Evolutionary conservation across 2,888 invertebrate species (phyloP), one percentile per base, ranked within the genome.

Genomic region (Isotomurus palustris): DNA sequence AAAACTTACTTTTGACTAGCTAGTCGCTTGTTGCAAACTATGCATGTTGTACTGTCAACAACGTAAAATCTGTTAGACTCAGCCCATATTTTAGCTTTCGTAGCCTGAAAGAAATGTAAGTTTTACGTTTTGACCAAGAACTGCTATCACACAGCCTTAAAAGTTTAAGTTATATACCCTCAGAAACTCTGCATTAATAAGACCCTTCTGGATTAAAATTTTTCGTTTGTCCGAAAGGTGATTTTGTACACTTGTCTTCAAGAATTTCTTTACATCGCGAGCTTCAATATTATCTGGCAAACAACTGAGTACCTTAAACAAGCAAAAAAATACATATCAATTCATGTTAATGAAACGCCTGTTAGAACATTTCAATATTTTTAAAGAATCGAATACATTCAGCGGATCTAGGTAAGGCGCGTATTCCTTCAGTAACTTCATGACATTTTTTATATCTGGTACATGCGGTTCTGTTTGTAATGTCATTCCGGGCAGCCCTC

Each of bases 21-120:
- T 76, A 97, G 95, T 55, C 91, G 82, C 74, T 96, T 96, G 74
- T 87, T 90, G 76, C 97, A 97, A 1, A 90, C 90, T 0, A 86
- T 84, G 75, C 97, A 97, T 53, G 90, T 84, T 73, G 88, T 89
- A 71, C 86, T 84, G 69, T 94, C 93, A 19, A 86, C 89, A 68
- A 97, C 85, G 1, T 87, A 78, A 45, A 95, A 85, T 72, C 84
- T 86, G 73, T 88, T 86, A 1, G 87, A 86, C 75, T 94, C 88
- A 72, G 87, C 84, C 70, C 83, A 83, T 75, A 89, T 84, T 68
- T 88, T 82, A 71, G 87, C 79, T 72, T 89, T 87, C 75, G 89
- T 86, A 28, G 88, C 82, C 84, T 84, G 74, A 4, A 72, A 66
- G 49, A 44, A 40, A 58, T 40, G 40, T 36, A 43, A 52, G 52